These are phyloP conservation scores for Channa argus DNA, from an alignment of 2,113 vertebrate species.

Conservation along the genomic window DNA sequence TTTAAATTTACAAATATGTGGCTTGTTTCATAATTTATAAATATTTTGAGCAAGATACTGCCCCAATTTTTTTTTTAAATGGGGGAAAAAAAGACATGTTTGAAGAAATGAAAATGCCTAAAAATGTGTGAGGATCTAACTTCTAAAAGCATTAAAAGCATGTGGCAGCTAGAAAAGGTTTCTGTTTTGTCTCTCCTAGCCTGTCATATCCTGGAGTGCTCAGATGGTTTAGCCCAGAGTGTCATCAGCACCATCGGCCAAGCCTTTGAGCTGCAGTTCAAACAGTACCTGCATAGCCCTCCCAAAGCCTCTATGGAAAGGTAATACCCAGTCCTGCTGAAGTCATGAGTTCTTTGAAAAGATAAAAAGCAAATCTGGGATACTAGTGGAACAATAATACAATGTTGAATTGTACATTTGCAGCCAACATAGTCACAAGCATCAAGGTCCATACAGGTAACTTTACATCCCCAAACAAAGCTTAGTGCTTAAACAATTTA, in stretches of 20 bases:
- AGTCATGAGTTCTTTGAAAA: slow-evolving; percentile 47
- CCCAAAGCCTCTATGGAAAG: slow-evolving; percentile 87
- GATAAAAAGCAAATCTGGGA: background rate
- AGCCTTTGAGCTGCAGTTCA: slow-evolving; percentile 97
- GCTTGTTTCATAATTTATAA: too few species aligned
- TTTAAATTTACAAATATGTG: too few species aligned
- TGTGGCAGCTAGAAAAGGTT: background rate
- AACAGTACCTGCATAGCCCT: slow-evolving; percentile 96
- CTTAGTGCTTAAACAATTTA: too few species aligned
- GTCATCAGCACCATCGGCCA: slow-evolving; percentile 98
- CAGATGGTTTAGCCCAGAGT: slow-evolving; percentile 92
- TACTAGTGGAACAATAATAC: background rate
- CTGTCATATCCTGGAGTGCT: slow-evolving; percentile 97
- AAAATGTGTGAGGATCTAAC: background rate
- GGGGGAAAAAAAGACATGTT: too few species aligned
- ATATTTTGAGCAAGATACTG: background rate
- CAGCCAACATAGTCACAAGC: background rate
- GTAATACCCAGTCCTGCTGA: slow-evolving; percentile 86
- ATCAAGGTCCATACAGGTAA: background rate
- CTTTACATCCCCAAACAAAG: background rate
- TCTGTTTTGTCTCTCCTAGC: slow-evolving; percentile 77
- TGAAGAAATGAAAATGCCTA: background rate
- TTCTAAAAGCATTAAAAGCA: background rate
- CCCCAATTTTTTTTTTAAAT: too few species aligned
- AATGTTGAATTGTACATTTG: background rate